Evolutionary conservation across 2,797 vertebrate species (phyloP), one percentile per base, ranked within the genome.

Genomic region (Presbytis comata): DNA sequence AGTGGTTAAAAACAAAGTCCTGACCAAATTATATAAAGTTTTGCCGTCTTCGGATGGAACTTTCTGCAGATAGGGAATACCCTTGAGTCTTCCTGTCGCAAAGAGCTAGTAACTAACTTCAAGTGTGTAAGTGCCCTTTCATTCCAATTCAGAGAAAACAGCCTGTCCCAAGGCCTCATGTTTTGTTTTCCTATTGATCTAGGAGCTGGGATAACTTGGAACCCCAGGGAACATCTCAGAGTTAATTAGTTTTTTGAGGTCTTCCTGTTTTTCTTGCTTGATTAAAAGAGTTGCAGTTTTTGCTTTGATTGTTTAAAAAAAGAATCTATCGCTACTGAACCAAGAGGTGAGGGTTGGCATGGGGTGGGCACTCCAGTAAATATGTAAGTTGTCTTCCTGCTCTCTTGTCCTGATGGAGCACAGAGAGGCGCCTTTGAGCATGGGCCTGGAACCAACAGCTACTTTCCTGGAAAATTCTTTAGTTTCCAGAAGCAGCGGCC

Each of bases 101-200:
- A 75, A 30, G 84, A 76, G 94, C 97, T 96, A 70, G 74, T 75
- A 5, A 83, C 59, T 93, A 93, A 81, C 92, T 83, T 6, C 10
- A 75, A 93, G 67, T 72, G 85, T 57, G 76, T 72, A 48, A 19
- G 33, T 21, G 53, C 46, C n/a, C 96, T 96, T 86, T 61, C 95
- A 93, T 92, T 87, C 94, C 61, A 53, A 41, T 95, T 98, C 95
- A 83, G 97, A 97, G 94, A 89, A 98, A 95, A n/a, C 74, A 89
- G 75, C 81, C 0, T 89, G 93, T 50, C 61, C 36, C 41, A 26
- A 36, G 93, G 89, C 91, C 96, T 96, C 53, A 0, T 50, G 81
- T 92, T 98, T 96, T 86, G 74, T 75, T 98, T 98, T 89, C 88
- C 59, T 76, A 0, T 90, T 95, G 13, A 75, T 97, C 22, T 75